Conservation (phyloP, 2,888 invertebrate species). For the Eudasyphora cyanicolor region DNA sequence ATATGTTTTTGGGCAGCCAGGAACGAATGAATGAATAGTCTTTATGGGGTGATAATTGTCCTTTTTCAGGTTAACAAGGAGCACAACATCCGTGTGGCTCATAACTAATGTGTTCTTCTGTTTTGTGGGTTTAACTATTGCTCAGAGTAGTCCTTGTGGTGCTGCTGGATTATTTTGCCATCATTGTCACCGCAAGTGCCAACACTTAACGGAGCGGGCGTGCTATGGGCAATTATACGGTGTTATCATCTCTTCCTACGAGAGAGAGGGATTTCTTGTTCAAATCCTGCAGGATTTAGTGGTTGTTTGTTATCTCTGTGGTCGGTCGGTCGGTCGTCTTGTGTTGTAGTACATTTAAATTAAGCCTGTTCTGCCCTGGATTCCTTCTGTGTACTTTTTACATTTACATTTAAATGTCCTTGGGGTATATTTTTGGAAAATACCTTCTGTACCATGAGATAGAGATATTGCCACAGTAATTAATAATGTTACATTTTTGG, state of each 20-base stretch:
- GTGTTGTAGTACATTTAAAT: constrained; percentile 29
- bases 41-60: constrained; percentile 62
- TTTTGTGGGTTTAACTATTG: background rate
- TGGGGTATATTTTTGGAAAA: constrained; percentile 55
- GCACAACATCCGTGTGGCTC: background rate
- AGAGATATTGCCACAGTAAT: constrained; percentile 39
- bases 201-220: constrained; percentile 59
- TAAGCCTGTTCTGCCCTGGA: background rate
- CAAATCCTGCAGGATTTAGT: constrained; percentile 5
- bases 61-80: constrained; percentile 14
- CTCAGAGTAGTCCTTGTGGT: constrained; percentile 45
- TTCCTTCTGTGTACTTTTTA: constrained; percentile 20
- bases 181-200: constrained; percentile 69
- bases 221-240: constrained; percentile 66
- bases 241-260: no score
- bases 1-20: constrained; percentile 28
- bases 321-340: constrained; percentile 34
- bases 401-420: constrained; percentile 58
- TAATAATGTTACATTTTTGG: constrained; percentile 56
- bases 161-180: constrained; percentile 68
- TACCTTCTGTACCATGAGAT: constrained; percentile 31
- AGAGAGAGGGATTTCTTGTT: background rate
- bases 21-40: constrained; percentile 8
- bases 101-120: constrained; percentile 22
- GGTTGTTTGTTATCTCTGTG: constrained; percentile 55